Evolutionary conservation across 2,113 vertebrate genomes (phyloP).

Genomic region (Labrus mixtus): DNA sequence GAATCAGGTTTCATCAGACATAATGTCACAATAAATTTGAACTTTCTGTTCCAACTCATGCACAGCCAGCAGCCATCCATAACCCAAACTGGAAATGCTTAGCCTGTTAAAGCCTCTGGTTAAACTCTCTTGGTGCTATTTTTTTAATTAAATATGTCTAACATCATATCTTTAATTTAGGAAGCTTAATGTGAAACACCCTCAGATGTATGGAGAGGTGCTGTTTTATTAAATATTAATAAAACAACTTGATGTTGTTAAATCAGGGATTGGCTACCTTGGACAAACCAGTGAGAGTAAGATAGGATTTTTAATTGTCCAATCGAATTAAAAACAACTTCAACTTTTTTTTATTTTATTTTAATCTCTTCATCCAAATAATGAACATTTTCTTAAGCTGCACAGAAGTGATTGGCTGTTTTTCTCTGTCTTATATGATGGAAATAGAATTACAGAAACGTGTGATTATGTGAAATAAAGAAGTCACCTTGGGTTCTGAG

Average conservation of each 20-base stretch:
- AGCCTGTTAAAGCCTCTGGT: background rate
- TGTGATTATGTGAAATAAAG: no score
- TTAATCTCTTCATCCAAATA: no score
- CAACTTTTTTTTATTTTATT: no score
- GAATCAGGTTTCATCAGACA: slow-evolving; percentile 48
- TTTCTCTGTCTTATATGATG: no score
- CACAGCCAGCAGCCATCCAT: slow-evolving; percentile 18
- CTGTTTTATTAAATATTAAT: background rate
- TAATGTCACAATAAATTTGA: slow-evolving; percentile 43
- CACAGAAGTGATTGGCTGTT: no score
- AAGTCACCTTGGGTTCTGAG: no score
- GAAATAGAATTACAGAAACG: no score
- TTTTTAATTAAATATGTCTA: slow-evolving; percentile 21
- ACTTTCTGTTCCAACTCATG: slow-evolving; percentile 21
- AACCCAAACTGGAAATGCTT: background rate
- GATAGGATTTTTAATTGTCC: no score
- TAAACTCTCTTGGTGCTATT: background rate
- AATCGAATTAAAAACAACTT: no score
- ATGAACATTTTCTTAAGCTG: no score
- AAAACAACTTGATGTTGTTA: background rate
- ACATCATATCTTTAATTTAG: background rate
- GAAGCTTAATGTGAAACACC: background rate
- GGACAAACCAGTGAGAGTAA: background rate
- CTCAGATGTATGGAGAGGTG: background rate
- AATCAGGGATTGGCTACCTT: background rate